Base-by-base conservation (phyloP, 1,140 invertebrate genomes). In the Drosophila truncata region DNA sequence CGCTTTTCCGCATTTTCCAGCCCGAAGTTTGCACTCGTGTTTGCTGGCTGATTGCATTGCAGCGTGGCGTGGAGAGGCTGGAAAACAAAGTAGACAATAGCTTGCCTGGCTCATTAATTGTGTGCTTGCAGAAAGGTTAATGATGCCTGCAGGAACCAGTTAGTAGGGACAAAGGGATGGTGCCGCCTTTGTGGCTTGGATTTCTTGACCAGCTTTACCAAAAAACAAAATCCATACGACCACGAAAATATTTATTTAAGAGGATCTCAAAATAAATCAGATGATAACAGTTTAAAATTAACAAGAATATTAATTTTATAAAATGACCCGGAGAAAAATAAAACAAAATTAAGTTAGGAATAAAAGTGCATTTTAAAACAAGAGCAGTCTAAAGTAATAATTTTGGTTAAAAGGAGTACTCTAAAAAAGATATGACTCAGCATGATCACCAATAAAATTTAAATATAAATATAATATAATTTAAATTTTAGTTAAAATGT, bases 71-170 rank as follows among this genome's bases (percentile, higher is more conserved):
- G 16, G 33, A 39, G 16, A 18, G 27, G 49, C 57, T 55, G 44
- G 47, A 54, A 70, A 77, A 64, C 64, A 69, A 65, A 79, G 78
- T 62, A 87, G 76, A 86, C 83, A 86, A 87, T 88, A 58, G 41
- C 59, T 63, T 54, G 27, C 59, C 50, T 59, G 66, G 49, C 75
- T 76, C 62, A 75, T 83, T 82, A 70, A 70, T 76, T 73, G 55
- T 72, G 55, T 73, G 49, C 47, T 33, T 46, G 44, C 46, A 64
- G 57, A 81, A 85, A 88, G 85, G 84, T 88, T 88, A 88, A 88
- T 88, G 84, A 90, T 84, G 84, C 73, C 84, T 80, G 73, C 81
- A 84, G 78, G 78, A 67, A 54, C 52, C 52, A 33, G 67, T 59
- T 49, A 35, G 52, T 23, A 35, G 14, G 67, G 35, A 71, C 50